Evolutionary conservation across 2,888 invertebrate species (phyloP), one percentile per base, ranked within the genome.

Genomic region (Drosophila neutralis): DNA sequence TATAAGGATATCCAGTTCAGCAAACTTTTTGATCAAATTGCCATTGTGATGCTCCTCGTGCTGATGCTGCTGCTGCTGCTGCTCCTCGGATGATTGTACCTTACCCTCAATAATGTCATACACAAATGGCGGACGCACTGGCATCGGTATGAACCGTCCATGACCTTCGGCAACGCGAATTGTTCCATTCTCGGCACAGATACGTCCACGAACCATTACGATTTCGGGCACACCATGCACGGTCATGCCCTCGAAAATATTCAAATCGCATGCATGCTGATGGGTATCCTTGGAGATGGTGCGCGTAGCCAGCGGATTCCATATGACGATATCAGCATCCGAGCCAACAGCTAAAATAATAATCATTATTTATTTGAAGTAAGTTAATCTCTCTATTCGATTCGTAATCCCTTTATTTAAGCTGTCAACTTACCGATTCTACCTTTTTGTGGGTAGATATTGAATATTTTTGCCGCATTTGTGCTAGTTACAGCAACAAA

Each of bases 401-500:
- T n/a, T 10, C 2, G 2, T n/a, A 4, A 48, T 11, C n/a, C 4
- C 54, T 24, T 27, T 15, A 3, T 27, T 36, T n/a, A 8, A 33
- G 61, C 31, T 24, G 1, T 21, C 6, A 35, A 63, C 66, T 10
- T 42, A 84, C 84, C 97, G 87, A 99, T 96, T 77, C 97, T 95
- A 1, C 99, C 99, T 95, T 99, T 99, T 91, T 95, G 95, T 0
- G 99, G 99, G 94, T 98, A 99, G 82, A 99, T 93, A 94, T 99
- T 99, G 94, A 99, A 99, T 81, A 99, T 96, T 94, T 97, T 98
- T 4, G 99, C 99, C 1, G 99, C 99, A 91, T 97, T 98, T 24
- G 98, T 95, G 92, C 98, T 98, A 5, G 99, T 99, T 7, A 99
- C 97, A 0, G 98, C 97, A 24, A 99, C 99, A 94, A 98, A 99